A percentile compares a stretch with the other conserved stretches of the same genome.
These are phyloP conservation scores for Chrysolina oricalcia DNA, from an alignment of 2,888 invertebrate species.

Conservation along the genomic window DNA sequence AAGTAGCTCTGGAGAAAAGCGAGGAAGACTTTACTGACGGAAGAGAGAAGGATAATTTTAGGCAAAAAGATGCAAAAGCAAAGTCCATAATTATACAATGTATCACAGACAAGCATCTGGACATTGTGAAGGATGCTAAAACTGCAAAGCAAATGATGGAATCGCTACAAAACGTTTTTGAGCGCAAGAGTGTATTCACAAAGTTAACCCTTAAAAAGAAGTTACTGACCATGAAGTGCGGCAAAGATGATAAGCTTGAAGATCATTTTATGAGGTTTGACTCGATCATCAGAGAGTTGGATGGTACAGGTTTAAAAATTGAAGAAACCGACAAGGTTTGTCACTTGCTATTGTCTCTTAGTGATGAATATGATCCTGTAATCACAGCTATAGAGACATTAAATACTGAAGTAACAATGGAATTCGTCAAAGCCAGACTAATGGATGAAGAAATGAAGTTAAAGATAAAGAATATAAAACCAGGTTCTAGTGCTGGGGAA, in stretches of 20 bases:
- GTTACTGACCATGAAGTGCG: no score
- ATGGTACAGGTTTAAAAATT: constrained; percentile 50
- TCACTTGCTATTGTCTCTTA: constrained; percentile 54
- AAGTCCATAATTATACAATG: no score
- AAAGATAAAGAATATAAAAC: constrained; percentile 3
- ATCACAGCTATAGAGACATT: constrained; percentile 58
- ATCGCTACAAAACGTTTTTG: no score
- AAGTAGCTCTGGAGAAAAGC: neutral
- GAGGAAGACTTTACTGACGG: no score
- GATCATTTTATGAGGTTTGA: constrained; percentile 58
- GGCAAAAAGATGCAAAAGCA: no score
- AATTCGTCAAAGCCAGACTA: constrained; percentile 55
- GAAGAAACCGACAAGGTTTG: constrained; percentile 58
- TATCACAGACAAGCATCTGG: no score
- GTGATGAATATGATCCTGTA: constrained; percentile 52
- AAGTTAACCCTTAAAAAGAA: no score
- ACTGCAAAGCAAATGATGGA: no score
- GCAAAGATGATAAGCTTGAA: constrained; percentile 49
- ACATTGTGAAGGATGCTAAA: no score
- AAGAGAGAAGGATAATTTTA: no score
- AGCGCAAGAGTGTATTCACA: no score
- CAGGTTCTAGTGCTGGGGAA: constrained; percentile 47
- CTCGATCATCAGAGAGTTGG: constrained; percentile 53
- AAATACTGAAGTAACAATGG: constrained; percentile 49
- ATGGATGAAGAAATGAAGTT: constrained; percentile 54